Conservation (phyloP, 2,113 vertebrate genomes). For the Hyaena hyaena region DNA sequence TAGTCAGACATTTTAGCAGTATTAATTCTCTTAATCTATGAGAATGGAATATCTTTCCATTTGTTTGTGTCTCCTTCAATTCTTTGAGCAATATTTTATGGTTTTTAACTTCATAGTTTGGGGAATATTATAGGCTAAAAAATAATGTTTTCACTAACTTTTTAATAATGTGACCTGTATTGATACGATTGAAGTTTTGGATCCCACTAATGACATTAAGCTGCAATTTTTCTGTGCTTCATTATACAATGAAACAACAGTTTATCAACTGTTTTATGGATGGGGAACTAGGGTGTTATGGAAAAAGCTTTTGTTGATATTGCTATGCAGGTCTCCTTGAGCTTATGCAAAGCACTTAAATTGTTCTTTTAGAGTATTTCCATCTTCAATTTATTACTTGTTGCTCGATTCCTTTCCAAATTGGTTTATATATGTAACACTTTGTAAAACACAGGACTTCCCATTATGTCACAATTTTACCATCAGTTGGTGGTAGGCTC, state of each 20-base stretch:
- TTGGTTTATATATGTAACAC: not conserved
- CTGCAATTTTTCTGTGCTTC: not conserved
- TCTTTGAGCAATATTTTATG: not conserved
- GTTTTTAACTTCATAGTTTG: not conserved
- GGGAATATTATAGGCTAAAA: not conserved
- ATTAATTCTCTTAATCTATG: not conserved
- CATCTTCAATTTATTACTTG: not conserved
- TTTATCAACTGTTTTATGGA: not conserved
- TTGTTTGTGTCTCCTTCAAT: not conserved
- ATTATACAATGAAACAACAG: not conserved
- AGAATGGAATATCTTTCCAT: not conserved
- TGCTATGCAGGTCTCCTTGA: not conserved
- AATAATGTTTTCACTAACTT: not conserved
- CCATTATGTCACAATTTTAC: not conserved
- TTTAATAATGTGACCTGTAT: not conserved
- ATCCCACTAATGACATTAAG: not conserved
- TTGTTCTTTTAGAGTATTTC: not conserved
- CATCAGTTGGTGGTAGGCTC: not conserved
- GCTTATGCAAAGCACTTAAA: not conserved
- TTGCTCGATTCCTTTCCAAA: conserved; percentile 19
- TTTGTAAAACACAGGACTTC: not conserved
- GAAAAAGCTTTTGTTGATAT: not conserved
- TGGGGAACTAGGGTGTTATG: not conserved
- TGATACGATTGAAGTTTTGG: not conserved
- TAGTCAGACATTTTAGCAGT: not conserved